These are phyloP conservation scores for Cebidichthys violaceus DNA, from an alignment of 2,113 vertebrate species.

Conservation along the genomic window DNA sequence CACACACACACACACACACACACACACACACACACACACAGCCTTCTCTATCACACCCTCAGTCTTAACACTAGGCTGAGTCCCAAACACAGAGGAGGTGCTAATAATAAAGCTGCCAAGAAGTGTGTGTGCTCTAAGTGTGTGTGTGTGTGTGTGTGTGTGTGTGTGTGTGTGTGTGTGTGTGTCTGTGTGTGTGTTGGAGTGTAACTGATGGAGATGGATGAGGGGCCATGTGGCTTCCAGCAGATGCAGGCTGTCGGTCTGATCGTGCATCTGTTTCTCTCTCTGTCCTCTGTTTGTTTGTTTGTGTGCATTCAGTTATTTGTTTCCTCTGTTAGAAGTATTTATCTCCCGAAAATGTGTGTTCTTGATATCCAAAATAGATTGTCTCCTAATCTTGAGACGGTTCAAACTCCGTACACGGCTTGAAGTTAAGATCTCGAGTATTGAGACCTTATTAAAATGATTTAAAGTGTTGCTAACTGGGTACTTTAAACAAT, in stretches of 20 bases:
- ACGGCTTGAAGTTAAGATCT: slow-evolving; percentile 4
- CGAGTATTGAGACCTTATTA: neutral
- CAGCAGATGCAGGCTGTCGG: slow-evolving; percentile 69
- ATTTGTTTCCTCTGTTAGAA: neutral
- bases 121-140: slow-evolving; percentile 17
- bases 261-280: slow-evolving; percentile 64
- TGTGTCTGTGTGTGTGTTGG: slow-evolving; percentile 9
- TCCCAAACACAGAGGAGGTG: slow-evolving; percentile 49
- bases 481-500: neutral
- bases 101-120: slow-evolving; percentile 50
- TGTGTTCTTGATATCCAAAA: slow-evolving; percentile 8
- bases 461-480: neutral
- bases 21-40: neutral
- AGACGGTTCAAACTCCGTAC: slow-evolving; percentile 1
- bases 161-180: slow-evolving; percentile 29
- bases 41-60: neutral
- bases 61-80: slow-evolving; percentile 19
- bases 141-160: slow-evolving; percentile 18
- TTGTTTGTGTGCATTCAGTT: neutral
- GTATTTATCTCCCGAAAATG: neutral
- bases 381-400: slow-evolving; percentile 27
- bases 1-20: neutral
- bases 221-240: slow-evolving; percentile 58
- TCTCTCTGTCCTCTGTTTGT: slow-evolving; percentile 33
- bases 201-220: slow-evolving; percentile 68